Evolutionary conservation across 2,888 invertebrate genomes (phyloP), one percentile per base, ranked within the genome.

Genomic region (Carterocephalus palaemon): DNA sequence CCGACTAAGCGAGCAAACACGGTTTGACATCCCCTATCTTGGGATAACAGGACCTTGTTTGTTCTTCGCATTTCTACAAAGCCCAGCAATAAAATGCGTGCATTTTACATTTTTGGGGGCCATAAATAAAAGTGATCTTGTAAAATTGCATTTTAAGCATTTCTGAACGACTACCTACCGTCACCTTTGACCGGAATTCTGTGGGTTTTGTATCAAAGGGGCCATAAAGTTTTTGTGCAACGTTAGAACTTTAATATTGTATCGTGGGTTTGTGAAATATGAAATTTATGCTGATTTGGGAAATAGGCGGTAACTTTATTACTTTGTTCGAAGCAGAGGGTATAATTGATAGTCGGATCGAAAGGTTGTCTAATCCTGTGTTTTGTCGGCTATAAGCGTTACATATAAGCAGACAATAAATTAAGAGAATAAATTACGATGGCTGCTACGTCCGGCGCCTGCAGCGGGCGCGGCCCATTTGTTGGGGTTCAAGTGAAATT

Each of bases 71-170:
- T 82, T 84, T 80, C 80, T 80, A 75, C 72, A 81, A 75, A 78
- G 76, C 77, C 72, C 60, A 60, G 78, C 81, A 84, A 83, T 86
- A 85, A 84, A 86, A 85, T 75, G 79, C 83, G 83, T 79, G 78
- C 76, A 81, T 83, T 84, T 84, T 79, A 81, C 80, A 84, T 84
- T 83, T 82, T 77, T 76, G 75, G 75, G 72, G 78, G 68, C 69
- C 79, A 83, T 83, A 83, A 84, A 84, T 84, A 83, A 78, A 75
- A 75, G 68, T 70, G 60, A 72, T 71, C 71, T 68, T 69, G 74
- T 80, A 79, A 84, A 84, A 86, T 86, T 84, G 83, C 84, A 84
- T 82, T 84, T 81, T 81, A 84, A 85, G 83, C 81, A 80, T 81
- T 77, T 82, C 72, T 74, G 67, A 80, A 78, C 68, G 74, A 67